Base-by-base conservation (phyloP, 2,888 invertebrate species). In the Epiblema foenella region DNA sequence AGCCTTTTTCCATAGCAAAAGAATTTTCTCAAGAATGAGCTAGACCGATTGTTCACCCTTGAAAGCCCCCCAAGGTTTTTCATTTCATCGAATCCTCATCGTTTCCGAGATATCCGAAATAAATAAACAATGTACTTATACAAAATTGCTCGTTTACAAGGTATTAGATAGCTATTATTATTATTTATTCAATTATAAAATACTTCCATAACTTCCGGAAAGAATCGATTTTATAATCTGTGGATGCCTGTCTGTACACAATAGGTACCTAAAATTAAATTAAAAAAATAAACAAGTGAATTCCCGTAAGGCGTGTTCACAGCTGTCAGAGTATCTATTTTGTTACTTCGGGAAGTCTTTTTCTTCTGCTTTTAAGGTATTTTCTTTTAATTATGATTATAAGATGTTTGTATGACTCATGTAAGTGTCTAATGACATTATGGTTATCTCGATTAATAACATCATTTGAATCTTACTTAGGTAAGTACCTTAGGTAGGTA, bases 361-460 rank as follows among this genome's bases (percentile, higher is more conserved):
- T 52, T 37, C 15, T 9, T 7, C 15, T 33, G 56, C n/a, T 15
- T 49, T 51, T 15, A 8, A 33, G 51, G 37, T 33, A 52, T 9
- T 51, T 54, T 29, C 15, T 29, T 24, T 29, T 29, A 46, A 46
- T 46, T 46, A 46, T n/a, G 46, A 42, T 24, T 24, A 3, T 33
- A 8, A 5, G 33, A 46, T 46, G 7, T 39, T 39, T 12, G 0
- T n/a, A 57, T 69, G 64, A 69, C 15, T 69, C 64, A 58, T 59
- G 20, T n/a, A 59, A 46, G 24, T 33, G 39, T 7, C 20, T 24
- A 51, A 20, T 65, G 58, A 52, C 33, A 37, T 69, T 54, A 65
- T 64, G 58, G 59, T 65, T 69, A 69, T 69, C 69, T 65, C 51
- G 39, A 59, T 69, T 65, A 52, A 57, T 37, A 63, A 57, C 49